Percentiles rank a stretch among this genome's conserved stretches.
Evolutionary conservation across 2,797 vertebrate species (phyloP).

Genomic region (Pangasius krempfi): DNA sequence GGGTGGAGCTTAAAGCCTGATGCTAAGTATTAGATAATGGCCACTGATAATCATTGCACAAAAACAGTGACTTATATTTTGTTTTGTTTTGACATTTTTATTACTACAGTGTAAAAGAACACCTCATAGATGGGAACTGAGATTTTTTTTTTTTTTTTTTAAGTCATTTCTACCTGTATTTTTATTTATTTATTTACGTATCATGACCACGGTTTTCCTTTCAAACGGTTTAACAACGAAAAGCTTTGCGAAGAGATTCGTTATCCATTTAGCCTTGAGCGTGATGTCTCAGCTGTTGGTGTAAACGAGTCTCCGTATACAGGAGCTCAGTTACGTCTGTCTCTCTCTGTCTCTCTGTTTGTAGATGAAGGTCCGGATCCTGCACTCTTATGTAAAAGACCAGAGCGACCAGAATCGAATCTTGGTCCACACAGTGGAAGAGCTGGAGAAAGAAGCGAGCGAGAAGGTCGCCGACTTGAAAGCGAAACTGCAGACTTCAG

Average conservation of each 20-base stretch:
- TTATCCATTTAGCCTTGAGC: not conserved
- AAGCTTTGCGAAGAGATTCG: not conserved
- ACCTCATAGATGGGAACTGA: too few species aligned
- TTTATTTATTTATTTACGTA: not conserved
- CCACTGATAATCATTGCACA: not conserved
- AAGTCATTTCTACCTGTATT: not conserved
- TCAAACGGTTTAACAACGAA: not conserved
- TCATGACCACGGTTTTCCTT: not conserved
- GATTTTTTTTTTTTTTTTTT: too few species aligned
- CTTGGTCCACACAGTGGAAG: constrained; percentile 67
- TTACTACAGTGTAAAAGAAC: not conserved
- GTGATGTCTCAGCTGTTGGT: not conserved
- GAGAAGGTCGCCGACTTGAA: constrained; percentile 39
- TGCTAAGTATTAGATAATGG: not conserved
- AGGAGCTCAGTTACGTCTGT: not conserved
- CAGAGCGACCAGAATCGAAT: constrained; percentile 70
- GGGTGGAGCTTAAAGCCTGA: not conserved
- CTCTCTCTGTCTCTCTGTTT: not conserved
- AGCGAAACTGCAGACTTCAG: constrained; percentile 45
- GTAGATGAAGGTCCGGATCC: constrained; percentile 66
- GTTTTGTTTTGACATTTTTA: not conserved
- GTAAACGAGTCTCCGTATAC: not conserved
- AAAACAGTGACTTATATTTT: not conserved
- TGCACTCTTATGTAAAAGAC: constrained; percentile 67
- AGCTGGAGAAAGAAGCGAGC: constrained; percentile 63